Base-by-base conservation (phyloP, 2,797 vertebrate genomes). In the Telmatherina bonti region DNA sequence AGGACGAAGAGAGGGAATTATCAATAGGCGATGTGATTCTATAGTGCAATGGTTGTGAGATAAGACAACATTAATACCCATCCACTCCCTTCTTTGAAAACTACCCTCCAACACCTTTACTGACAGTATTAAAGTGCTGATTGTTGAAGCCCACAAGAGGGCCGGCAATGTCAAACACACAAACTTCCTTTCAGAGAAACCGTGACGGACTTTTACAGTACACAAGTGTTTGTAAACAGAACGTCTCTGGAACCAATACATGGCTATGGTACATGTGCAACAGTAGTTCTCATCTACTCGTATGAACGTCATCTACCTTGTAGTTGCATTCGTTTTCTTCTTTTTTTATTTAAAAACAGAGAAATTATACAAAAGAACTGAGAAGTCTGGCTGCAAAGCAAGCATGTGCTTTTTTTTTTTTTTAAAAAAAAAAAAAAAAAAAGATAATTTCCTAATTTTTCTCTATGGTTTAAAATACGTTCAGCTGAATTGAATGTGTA, bases 121-220 rank as follows among this genome's bases (percentile, higher is more conserved):
- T 59, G 84, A 88, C 85, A 58, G 77, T 85, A 79, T 89, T 94
- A 94, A 94, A 95, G 94, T 94, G 94, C 94, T 92, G 89, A 93
- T 90, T 82, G 83, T 89, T 88, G 63, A 81, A 81, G 88, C 90
- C 86, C 74, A 53, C 31, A 41, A 79, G 24, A 10, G 85, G 88
- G 87, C 83, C 30, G 78, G 79, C 72, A 53, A 86, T 73, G 77
- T 82, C 78, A 51, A 92, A 87, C 67, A 90, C 88, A 92, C 86
- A 82, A 73, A 84, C 70, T 76, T 83, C 67, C 62, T 83, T 82
- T 74, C 63, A 77, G 64, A 80, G 72, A 87, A 81, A 78, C 75
- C 62, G 58, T 54, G 79, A 91, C 27, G n/a, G 66, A 89, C 62
- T 81, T 55, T 64, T 82, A 89, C 85, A 90, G 84, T 84, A 84